These are phyloP conservation scores for Lacerta agilis DNA, from an alignment of 2,797 vertebrate species.

Conservation along the genomic window DNA sequence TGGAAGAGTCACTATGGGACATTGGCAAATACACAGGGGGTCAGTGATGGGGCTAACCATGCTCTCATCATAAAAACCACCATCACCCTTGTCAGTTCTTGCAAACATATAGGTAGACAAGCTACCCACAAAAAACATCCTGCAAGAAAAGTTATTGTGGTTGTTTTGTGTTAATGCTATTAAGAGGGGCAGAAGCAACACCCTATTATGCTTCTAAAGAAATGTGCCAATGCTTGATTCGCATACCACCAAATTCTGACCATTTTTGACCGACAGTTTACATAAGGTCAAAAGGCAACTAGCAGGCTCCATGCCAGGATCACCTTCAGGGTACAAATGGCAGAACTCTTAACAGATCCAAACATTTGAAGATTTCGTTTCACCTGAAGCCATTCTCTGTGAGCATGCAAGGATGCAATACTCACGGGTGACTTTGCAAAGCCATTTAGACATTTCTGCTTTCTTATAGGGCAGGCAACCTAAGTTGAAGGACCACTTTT, in stretches of 20 bases:
- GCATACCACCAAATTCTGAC: conserved; percentile 43
- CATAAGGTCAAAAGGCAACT: conserved; percentile 51
- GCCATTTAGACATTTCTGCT: rapidly evolving
- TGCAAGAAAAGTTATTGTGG: conserved; percentile 51
- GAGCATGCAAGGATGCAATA: conserved; percentile 14
- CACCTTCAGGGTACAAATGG: background rate
- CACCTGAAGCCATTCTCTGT: conserved; percentile 43
- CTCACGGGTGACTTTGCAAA: background rate
- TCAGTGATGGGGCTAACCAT: background rate
- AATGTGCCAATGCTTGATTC: conserved; percentile 59
- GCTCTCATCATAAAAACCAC: conserved; percentile 35
- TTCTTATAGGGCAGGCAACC: conserved; percentile 45
- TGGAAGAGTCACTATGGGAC: conserved; percentile 22
- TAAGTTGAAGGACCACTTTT: background rate
- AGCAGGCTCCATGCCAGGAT: conserved; percentile 31
- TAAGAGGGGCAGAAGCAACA: conserved; percentile 74
- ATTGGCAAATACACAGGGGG: conserved; percentile 56
- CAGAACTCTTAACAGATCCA: conserved; percentile 1
- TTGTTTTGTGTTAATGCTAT: conserved; percentile 70
- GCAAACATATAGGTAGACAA: conserved; percentile 59
- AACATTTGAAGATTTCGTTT: conserved; percentile 38
- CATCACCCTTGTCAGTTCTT: conserved; percentile 61
- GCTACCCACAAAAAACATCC: conserved; percentile 50
- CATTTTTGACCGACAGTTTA: conserved; percentile 45
- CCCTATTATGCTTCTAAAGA: conserved; percentile 69